A percentile compares a stretch with the other conserved stretches of the same genome.
These are phyloP conservation scores for Eupithecia exiguata DNA, from an alignment of 2,888 invertebrate genomes.

Conservation along the genomic window DNA sequence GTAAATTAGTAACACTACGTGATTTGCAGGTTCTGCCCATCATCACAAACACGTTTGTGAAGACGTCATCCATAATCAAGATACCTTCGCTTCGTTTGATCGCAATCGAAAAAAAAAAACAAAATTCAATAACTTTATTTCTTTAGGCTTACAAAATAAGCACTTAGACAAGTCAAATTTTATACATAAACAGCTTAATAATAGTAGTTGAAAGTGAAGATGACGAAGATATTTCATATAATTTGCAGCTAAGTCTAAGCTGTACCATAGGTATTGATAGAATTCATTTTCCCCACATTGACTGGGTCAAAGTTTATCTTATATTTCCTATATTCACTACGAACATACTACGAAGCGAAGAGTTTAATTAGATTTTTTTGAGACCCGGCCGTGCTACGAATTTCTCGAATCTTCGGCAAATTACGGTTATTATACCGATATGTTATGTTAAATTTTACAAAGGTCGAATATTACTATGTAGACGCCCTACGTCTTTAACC, in stretches of 20 bases:
- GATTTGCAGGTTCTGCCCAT: too few species aligned
- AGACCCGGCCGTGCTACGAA: not conserved
- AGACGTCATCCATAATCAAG: too few species aligned
- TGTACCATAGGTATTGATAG: not conserved
- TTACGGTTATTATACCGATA: not conserved
- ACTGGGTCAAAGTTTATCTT: constrained; percentile 1
- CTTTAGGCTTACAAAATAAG: too few species aligned
- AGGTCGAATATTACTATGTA: not conserved
- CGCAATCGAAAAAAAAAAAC: too few species aligned
- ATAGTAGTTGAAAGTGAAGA: too few species aligned
- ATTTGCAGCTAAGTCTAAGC: not conserved
- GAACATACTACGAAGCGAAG: not conserved
- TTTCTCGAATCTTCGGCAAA: not conserved
- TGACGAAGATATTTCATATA: too few species aligned
- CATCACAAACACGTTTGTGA: too few species aligned
- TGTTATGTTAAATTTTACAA: not conserved
- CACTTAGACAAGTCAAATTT: too few species aligned
- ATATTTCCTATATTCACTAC: not conserved
- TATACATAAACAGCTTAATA: too few species aligned
- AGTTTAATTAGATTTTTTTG: not conserved
- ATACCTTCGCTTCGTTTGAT: too few species aligned
- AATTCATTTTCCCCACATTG: not conserved
- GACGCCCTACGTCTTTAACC: constrained; percentile 20
- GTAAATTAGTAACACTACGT: too few species aligned
- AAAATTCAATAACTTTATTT: too few species aligned